phyloP scores from a whole-genome alignment of 1,140 invertebrate genomes.

The Teleopsis dalmanni region DNA sequence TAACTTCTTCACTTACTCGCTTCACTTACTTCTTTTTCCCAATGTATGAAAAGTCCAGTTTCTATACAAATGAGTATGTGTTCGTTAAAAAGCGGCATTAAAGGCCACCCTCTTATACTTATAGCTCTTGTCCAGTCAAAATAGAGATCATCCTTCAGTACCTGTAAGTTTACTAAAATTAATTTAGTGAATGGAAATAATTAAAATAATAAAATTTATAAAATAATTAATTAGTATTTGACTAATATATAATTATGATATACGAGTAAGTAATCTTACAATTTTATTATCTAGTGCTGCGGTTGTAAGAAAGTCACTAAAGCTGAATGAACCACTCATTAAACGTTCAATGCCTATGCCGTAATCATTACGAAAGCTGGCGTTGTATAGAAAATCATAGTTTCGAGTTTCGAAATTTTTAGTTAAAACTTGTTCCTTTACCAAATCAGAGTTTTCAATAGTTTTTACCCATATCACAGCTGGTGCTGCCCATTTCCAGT shows the following conservation, averaged over 20 bases:
- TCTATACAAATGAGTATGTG: slow-evolving; percentile 32
- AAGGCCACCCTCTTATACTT: slow-evolving; percentile 30
- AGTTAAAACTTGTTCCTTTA: slow-evolving; percentile 25
- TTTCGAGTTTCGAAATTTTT: slow-evolving; percentile 28
- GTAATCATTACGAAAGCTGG: slow-evolving; percentile 26
- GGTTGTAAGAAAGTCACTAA: slow-evolving; percentile 28
- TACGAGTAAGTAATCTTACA: slow-evolving; percentile 12
- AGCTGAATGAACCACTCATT: slow-evolving; percentile 24
- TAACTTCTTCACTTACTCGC: no score
- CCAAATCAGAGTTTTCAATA: slow-evolving; percentile 24
- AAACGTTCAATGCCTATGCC: slow-evolving; percentile 33
- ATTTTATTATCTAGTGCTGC: slow-evolving; percentile 29
- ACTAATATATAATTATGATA: no score
- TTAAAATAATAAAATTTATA: no score
- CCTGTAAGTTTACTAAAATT: not conserved
- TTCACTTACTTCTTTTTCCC: slow-evolving; percentile 22
- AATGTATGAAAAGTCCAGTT: slow-evolving; percentile 27
- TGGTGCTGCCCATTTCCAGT: slow-evolving; percentile 39
- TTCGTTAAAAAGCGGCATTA: slow-evolving; percentile 28
- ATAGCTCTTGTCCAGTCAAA: slow-evolving; percentile 38
- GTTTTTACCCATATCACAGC: slow-evolving; percentile 33
- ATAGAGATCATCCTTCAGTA: slow-evolving; percentile 30
- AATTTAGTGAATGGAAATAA: not conserved
- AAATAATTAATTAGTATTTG: no score
- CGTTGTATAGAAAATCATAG: slow-evolving; percentile 31